phyloP scores from a whole-genome alignment of 2,888 invertebrate species.

The Hemicrepidius hirtus region DNA sequence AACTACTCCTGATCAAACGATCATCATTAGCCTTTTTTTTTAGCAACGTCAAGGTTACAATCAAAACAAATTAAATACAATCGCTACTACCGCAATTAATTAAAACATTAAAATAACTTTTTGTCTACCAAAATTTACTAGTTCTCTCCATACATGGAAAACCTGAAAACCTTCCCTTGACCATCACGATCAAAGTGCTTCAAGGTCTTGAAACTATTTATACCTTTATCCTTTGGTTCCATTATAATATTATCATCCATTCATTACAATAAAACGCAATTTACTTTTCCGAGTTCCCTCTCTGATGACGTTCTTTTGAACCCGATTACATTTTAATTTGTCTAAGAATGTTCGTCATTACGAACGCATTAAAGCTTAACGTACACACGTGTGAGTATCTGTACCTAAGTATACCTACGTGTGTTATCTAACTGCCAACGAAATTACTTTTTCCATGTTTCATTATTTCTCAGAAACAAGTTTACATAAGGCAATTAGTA shows the following conservation, averaged over 20 bases:
- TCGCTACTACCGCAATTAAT: too few relatives aligned
- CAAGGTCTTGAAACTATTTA: conserved; percentile 9
- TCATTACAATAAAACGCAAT: conserved; percentile 15
- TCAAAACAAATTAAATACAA: too few relatives aligned
- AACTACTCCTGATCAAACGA: too few relatives aligned
- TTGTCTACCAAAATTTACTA: not conserved
- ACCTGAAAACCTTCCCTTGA: conserved; percentile 9
- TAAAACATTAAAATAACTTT: not conserved
- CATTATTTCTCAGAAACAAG: conserved; percentile 9
- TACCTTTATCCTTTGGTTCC: conserved; percentile 2
- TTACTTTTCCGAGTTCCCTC: not conserved
- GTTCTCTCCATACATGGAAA: conserved; percentile 1
- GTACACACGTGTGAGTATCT: conserved; percentile 1
- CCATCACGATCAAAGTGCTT: conserved; percentile 6
- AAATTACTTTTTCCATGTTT: conserved; percentile 2
- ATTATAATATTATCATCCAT: conserved; percentile 8
- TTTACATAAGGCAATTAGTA: conserved; percentile 25
- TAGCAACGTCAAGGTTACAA: too few relatives aligned
- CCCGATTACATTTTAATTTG: conserved; percentile 24
- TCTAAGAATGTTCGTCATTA: conserved; percentile 6
- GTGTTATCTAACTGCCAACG: not conserved
- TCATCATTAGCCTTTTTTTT: too few relatives aligned
- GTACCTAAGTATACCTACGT: not conserved
- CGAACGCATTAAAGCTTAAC: not conserved
- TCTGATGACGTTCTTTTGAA: not conserved